A percentile compares a stretch with the other conserved stretches of the same genome.
Evolutionary conservation across 1,140 invertebrate species (phyloP).

Genomic region (Cydia pomonella): DNA sequence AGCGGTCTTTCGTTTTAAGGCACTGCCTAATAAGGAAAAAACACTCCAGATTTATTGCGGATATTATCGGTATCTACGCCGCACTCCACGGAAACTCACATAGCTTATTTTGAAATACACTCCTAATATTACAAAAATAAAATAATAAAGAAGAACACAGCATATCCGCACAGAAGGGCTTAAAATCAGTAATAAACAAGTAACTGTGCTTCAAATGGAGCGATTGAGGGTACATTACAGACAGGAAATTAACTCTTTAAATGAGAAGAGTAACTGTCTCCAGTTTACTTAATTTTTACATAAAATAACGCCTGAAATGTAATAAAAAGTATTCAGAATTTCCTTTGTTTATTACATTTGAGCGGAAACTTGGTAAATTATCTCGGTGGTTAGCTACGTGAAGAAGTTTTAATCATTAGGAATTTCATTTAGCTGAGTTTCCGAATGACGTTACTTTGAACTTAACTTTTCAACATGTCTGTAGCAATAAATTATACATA

Average conservation of each 20-base stretch:
- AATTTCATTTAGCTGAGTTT: slow-evolving; percentile 49
- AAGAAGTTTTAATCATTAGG: slow-evolving; percentile 30
- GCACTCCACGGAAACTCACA: slow-evolving; percentile 31
- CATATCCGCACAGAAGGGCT: slow-evolving; percentile 42
- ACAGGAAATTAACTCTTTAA: slow-evolving; percentile 44
- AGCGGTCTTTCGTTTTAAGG: slow-evolving; percentile 34
- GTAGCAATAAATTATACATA: slow-evolving; percentile 32
- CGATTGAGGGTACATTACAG: slow-evolving; percentile 37
- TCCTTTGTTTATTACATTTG: slow-evolving; percentile 27
- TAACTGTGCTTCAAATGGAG: slow-evolving; percentile 39
- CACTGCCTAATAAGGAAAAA: slow-evolving; percentile 47
- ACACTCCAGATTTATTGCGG: slow-evolving; percentile 47
- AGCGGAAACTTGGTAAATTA: slow-evolving; percentile 29
- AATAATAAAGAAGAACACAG: slow-evolving; percentile 37
- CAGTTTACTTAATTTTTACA: slow-evolving; percentile 16
- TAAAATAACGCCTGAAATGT: slow-evolving; percentile 6
- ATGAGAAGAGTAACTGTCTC: slow-evolving; percentile 44
- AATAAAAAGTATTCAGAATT: slow-evolving; percentile 27
- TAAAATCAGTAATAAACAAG: slow-evolving; percentile 40
- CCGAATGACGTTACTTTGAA: slow-evolving; percentile 46
- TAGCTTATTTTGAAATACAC: slow-evolving; percentile 41
- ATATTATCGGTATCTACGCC: slow-evolving; percentile 44
- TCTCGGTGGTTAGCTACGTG: slow-evolving; percentile 31
- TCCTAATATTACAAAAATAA: slow-evolving; percentile 40
- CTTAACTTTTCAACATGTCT: slow-evolving; percentile 49